Conservation (phyloP, 2,113 vertebrate genomes). For the Talpa occidentalis region DNA sequence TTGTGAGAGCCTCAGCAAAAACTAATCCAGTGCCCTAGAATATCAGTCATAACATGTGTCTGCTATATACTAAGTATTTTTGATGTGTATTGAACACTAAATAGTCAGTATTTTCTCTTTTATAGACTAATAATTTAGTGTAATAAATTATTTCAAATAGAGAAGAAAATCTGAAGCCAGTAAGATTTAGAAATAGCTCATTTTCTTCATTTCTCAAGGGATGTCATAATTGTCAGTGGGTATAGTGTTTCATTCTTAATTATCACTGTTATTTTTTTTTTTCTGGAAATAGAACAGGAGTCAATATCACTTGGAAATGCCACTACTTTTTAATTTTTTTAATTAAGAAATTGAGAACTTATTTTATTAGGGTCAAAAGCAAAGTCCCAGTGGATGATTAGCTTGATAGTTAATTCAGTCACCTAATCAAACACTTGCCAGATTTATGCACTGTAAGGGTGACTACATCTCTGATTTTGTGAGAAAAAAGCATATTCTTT, state of each 20-base stretch:
- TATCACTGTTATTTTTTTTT: background rate
- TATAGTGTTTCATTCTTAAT: slow-evolving; percentile 33
- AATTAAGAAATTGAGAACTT: background rate
- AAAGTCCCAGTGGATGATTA: background rate
- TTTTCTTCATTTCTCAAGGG: background rate
- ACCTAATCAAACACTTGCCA: background rate
- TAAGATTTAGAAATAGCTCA: background rate
- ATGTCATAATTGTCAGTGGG: background rate
- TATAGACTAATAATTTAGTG: background rate
- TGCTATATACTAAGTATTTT: background rate
- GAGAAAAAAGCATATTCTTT: background rate
- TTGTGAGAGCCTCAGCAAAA: background rate
- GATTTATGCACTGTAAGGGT: background rate
- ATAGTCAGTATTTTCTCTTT: background rate
- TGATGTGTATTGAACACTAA: background rate
- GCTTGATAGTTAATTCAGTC: background rate
- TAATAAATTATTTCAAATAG: background rate
- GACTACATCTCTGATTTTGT: background rate
- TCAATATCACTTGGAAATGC: background rate
- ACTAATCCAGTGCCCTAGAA: background rate
- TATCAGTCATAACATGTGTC: background rate
- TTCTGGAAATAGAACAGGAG: background rate
- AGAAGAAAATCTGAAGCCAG: background rate
- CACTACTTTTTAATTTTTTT: background rate
- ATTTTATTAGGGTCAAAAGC: background rate